Percentiles rank a stretch among this genome's conserved stretches.
Conservation (phyloP, 2,113 vertebrate species). For the Tenrec ecaudatus region DNA sequence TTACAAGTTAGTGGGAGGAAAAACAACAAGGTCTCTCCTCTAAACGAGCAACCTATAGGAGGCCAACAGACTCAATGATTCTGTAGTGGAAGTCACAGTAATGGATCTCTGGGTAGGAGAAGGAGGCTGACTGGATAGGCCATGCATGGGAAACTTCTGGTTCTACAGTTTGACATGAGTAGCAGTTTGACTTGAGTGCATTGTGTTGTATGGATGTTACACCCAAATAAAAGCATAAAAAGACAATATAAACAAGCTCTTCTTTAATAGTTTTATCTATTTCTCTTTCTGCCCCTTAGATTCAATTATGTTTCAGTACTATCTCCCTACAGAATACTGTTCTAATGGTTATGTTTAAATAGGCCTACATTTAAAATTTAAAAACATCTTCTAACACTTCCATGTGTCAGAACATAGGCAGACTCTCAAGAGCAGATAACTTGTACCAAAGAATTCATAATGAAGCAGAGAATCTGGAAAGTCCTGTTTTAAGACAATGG, state of each 20-base stretch:
- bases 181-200: neutral
- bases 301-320: neutral
- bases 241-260: neutral
- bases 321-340: slow-evolving; percentile 21
- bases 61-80: neutral
- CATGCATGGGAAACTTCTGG: neutral
- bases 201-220: neutral
- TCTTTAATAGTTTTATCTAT: slow-evolving; percentile 3
- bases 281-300: neutral
- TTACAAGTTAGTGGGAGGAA: neutral
- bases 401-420: neutral
- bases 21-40: neutral
- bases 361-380: neutral
- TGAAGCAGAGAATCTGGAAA: slow-evolving; percentile 46
- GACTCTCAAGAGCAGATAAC: slow-evolving; percentile 15
- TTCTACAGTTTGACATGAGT: neutral
- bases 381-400: neutral
- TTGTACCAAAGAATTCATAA: slow-evolving; percentile 33
- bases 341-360: slow-evolving; percentile 16
- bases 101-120: neutral
- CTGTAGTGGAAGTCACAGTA: slow-evolving; percentile 18
- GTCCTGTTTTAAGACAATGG: slow-evolving; percentile 45
- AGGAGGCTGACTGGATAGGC: neutral
- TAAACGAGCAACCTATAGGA: neutral
- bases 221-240: slow-evolving; percentile 41